These are phyloP conservation scores for Laupala kohalensis DNA, from an alignment of 1,140 invertebrate genomes.

Conservation along the genomic window DNA sequence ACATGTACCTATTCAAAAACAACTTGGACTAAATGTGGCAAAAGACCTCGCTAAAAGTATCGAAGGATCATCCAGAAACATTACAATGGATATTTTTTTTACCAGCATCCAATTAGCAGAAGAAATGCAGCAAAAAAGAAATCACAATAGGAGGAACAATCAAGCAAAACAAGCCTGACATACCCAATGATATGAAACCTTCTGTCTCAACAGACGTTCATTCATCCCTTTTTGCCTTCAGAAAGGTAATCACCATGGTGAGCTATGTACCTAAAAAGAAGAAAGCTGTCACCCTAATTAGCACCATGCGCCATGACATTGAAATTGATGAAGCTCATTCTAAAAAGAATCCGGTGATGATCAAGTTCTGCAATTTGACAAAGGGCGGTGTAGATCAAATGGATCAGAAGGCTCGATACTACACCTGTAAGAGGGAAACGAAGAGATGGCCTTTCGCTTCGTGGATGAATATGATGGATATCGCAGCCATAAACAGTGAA, in stretches of 20 bases:
- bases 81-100: constrained; percentile 24
- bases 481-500: too few relatives aligned
- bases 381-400: constrained; percentile 33
- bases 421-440: constrained; percentile 7
- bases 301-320: constrained; percentile 14
- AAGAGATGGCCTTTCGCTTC: too few relatives aligned
- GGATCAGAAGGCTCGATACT: constrained; percentile 21
- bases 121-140: constrained; percentile 24
- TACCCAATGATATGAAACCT: constrained; percentile 18
- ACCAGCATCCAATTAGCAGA: constrained; percentile 27
- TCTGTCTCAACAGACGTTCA: too few relatives aligned
- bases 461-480: too few relatives aligned
- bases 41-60: too few relatives aligned
- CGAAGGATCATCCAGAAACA: too few relatives aligned
- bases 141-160: constrained; percentile 26
- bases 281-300: constrained; percentile 14
- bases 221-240: constrained; percentile 1
- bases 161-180: too few relatives aligned
- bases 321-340: constrained; percentile 1
- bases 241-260: constrained; percentile 11
- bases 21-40: too few relatives aligned
- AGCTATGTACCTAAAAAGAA: too few relatives aligned
- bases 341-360: constrained; percentile 25
- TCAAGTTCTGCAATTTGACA: constrained; percentile 26
- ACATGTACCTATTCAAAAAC: too few relatives aligned